Percentiles rank a stretch among this genome's conserved stretches.
phyloP scores from a whole-genome alignment of 2,113 vertebrate genomes.

The Apaloderma vittatum region DNA sequence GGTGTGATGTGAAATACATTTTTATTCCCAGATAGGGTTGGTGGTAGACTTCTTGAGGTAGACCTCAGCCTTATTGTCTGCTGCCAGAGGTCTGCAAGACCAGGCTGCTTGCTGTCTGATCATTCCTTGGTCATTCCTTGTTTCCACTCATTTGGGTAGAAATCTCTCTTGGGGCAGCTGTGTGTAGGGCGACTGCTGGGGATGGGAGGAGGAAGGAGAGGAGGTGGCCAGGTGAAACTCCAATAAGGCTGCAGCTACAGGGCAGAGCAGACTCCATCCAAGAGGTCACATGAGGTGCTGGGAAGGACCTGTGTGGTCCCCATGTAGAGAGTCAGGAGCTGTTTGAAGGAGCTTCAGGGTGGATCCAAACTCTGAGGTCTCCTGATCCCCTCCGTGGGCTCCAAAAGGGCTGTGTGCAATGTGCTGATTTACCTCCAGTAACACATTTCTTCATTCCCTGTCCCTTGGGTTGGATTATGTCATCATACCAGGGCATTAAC shows the following conservation, averaged over 20 bases:
- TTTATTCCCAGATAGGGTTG: not conserved
- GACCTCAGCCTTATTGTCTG: not conserved
- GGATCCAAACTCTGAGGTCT: not conserved
- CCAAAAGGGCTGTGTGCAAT: not conserved
- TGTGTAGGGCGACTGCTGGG: not conserved
- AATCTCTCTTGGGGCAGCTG: accelerated
- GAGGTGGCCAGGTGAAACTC: not conserved
- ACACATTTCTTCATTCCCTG: not conserved
- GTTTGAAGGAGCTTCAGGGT: not conserved
- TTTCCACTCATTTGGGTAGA: not conserved
- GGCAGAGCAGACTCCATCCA: not conserved
- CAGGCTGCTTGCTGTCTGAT: not conserved
- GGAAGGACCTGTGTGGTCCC: not conserved
- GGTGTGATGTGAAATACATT: accelerated
- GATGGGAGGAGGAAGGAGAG: not conserved
- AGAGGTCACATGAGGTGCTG: accelerated
- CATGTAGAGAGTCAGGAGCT: not conserved
- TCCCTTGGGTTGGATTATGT: slow-evolving; percentile 34
- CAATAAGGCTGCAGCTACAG: accelerated
- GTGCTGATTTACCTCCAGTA: not conserved
- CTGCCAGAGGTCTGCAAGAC: not conserved
- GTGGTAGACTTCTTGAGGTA: not conserved
- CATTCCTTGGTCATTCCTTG: not conserved
- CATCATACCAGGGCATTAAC: slow-evolving; percentile 38
- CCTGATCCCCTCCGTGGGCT: not conserved